Evolutionary conservation across 2,113 vertebrate genomes (phyloP).

Genomic region (Tupaia chinensis): DNA sequence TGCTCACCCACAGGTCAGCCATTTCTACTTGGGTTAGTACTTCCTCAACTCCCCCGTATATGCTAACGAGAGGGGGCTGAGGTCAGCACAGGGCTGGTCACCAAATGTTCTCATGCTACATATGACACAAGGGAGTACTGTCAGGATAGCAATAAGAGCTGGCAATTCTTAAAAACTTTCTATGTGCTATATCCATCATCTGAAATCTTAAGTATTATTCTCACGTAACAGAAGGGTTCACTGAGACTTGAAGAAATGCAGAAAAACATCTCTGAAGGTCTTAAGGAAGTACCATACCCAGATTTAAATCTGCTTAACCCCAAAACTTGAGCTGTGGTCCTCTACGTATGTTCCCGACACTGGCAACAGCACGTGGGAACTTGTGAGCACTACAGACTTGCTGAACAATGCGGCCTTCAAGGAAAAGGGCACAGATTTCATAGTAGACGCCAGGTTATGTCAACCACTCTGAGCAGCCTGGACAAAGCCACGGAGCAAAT

Average conservation of each 20-base stretch:
- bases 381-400: not conserved
- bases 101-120: not conserved
- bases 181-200: not conserved
- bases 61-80: not conserved
- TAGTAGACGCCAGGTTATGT: not conserved
- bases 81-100: not conserved
- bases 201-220: not conserved
- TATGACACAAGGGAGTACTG: not conserved
- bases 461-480: not conserved
- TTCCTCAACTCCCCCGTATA: not conserved
- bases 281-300: not conserved
- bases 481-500: not conserved
- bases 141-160: not conserved
- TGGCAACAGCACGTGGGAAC: not conserved
- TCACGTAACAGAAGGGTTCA: not conserved
- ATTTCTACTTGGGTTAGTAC: not conserved
- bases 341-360: not conserved
- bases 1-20: not conserved
- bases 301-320: not conserved
- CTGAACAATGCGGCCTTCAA: not conserved
- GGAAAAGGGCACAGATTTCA: not conserved
- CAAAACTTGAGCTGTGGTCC: not conserved
- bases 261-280: not conserved
- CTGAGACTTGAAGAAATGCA: not conserved
- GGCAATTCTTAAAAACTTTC: not conserved